Conservation (phyloP, 2,113 vertebrate species). For the Chaenogobius annularis region DNA sequence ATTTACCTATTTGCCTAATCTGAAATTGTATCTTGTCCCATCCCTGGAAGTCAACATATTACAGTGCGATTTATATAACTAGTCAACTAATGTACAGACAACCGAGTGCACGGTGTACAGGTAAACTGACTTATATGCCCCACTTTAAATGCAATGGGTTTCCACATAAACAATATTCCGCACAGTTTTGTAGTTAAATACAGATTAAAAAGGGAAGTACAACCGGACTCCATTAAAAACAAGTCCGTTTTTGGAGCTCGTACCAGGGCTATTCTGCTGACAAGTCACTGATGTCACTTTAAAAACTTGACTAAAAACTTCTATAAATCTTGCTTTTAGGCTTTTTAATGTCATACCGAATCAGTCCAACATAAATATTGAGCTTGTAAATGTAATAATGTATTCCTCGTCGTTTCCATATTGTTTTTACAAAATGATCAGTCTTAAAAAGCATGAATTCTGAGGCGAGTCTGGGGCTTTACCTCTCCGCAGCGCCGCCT, state of each 20-base stretch:
- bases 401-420: no score
- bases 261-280: background rate
- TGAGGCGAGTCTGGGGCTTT: background rate
- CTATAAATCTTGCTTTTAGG: no score
- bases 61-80: no score
- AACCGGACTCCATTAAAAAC: background rate
- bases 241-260: background rate
- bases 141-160: no score
- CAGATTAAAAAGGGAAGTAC: background rate
- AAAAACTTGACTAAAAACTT: no score
- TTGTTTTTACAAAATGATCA: background rate
- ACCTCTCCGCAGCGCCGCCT: slow-evolving; percentile 8
- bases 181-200: background rate
- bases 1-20: no score
- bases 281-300: background rate
- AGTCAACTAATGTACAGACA: no score
- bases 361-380: background rate
- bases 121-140: no score
- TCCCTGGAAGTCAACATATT: no score
- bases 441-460: background rate
- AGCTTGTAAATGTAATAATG: background rate
- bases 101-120: no score
- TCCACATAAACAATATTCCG: no score
- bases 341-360: background rate
- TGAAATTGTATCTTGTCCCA: no score